phyloP scores from a whole-genome alignment of 2,113 vertebrate species.

The Colistium nudipinnis region DNA sequence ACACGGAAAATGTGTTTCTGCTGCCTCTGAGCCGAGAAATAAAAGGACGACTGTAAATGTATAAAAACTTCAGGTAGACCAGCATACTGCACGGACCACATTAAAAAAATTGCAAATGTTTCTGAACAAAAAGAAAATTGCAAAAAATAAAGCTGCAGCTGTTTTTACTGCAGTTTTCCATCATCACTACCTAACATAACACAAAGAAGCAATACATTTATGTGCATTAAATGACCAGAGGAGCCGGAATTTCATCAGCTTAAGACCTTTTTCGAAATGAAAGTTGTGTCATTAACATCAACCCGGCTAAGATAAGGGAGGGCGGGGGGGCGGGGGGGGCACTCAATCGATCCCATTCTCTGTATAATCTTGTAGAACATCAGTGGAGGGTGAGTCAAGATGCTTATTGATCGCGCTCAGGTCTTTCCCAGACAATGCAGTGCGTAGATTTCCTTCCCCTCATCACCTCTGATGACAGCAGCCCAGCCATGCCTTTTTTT shows the following conservation, averaged over 20 bases:
- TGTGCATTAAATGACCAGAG: slow-evolving; percentile 16
- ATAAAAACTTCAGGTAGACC: too few relatives aligned
- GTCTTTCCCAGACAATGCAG: slow-evolving; percentile 13
- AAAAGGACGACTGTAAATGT: too few relatives aligned
- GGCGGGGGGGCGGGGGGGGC: too few relatives aligned
- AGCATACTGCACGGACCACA: too few relatives aligned
- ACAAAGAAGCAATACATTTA: too few relatives aligned
- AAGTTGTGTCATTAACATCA: slow-evolving; percentile 7
- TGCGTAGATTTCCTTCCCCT: slow-evolving; percentile 4
- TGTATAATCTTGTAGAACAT: slow-evolving; percentile 17
- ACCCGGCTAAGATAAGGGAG: slow-evolving; percentile 16
- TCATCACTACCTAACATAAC: too few relatives aligned
- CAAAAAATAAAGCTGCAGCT: too few relatives aligned
- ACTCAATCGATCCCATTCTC: slow-evolving; percentile 22
- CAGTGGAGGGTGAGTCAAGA: slow-evolving; percentile 7
- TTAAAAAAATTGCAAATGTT: not conserved
- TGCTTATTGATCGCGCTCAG: slow-evolving; percentile 37
- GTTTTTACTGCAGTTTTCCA: not conserved
- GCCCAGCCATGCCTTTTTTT: slow-evolving; percentile 31
- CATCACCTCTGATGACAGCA: slow-evolving; percentile 9
- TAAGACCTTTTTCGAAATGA: slow-evolving; percentile 20
- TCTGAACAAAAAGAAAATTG: not conserved
- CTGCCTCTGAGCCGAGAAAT: too few relatives aligned
- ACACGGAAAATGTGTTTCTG: too few relatives aligned
- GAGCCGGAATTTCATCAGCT: slow-evolving; percentile 6